These are phyloP conservation scores for Chironomus riparius DNA, from an alignment of 2,888 invertebrate species.

Conservation along the genomic window DNA sequence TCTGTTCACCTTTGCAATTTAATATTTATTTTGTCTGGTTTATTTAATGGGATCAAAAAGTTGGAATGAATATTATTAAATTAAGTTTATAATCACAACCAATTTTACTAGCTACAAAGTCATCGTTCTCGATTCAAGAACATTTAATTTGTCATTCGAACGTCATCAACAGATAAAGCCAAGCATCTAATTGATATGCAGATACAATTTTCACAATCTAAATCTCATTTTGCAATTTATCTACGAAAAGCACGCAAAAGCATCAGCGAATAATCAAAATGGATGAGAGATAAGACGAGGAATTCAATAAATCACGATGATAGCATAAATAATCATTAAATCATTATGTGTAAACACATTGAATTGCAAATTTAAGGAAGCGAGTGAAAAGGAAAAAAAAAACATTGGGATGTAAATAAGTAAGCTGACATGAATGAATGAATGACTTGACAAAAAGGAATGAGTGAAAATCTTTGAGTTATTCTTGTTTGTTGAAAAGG, in stretches of 20 bases:
- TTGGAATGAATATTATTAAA: too few relatives aligned
- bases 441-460: neutral
- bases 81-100: too few relatives aligned
- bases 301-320: slow-evolving; percentile 15
- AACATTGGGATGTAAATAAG: neutral
- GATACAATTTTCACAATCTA: neutral
- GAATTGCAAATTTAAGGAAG: neutral
- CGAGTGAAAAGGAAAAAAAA: neutral
- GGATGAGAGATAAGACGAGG: too few relatives aligned
- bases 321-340: slow-evolving; percentile 12
- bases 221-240: neutral
- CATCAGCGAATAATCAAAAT: too few relatives aligned
- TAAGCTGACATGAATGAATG: neutral
- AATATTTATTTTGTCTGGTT: too few relatives aligned
- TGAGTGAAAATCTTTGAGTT: neutral
- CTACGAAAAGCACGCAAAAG: neutral
- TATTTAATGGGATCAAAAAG: too few relatives aligned
- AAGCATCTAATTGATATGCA: neutral
- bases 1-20: too few relatives aligned
- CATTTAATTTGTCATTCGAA: too few relatives aligned
- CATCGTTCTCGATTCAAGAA: too few relatives aligned
- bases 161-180: too few relatives aligned
- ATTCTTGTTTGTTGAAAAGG: neutral
- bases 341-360: slow-evolving; percentile 8
- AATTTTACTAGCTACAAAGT: too few relatives aligned